Evolutionary conservation across 2,888 invertebrate genomes (phyloP), one percentile per base, ranked within the genome.

Genomic region (Cylindroiulus punctatus): DNA sequence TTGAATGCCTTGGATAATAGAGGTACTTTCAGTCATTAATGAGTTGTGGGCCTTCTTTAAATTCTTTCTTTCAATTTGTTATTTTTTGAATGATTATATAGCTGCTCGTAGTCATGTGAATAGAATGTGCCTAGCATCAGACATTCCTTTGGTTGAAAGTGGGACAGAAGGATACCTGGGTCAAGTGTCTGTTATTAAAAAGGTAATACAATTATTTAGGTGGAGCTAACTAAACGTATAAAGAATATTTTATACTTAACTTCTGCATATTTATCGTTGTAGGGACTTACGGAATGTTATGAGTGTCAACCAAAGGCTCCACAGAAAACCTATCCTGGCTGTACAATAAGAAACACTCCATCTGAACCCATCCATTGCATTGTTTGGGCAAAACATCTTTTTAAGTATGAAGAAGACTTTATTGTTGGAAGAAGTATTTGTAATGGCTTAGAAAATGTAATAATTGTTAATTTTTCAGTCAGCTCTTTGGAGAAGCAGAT

Each of bases 351-450:
- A 81, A 99, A 99, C 91, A 99, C 99, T 0, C 99, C 99, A 0
- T 98, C 98, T 0, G 99, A 99, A 91, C 97, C 97, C 0, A 98
- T 99, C 89, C 99, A 99, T 91, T 99, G 99, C 91, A 98, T 99
- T 89, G 98, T 99, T 30, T 99, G 99, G 99, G 96, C 98, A 0
- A 99, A 99, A 91, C 98, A 98, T 93, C 93, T 99, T 14, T 99
- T 99, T 92, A 98, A 98, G 95, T 96, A 91, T 92, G 93, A 2
- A 19, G n/a, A 10, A 7, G 26, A 65, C 44, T 40, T 40, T 22
- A 65, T 26, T 22, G 26, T 65, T 65, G n/a, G 5, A 12, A 7
- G 10, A 65, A 65, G 19, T 7, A n/a, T 57, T 2, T 12, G n/a
- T 0, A 19, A n/a, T 32, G 14, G 57, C n/a, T n/a, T 65, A 22